These are phyloP conservation scores for Dromiciops gliroides DNA, from an alignment of 2,113 vertebrate species.

Conservation along the genomic window DNA sequence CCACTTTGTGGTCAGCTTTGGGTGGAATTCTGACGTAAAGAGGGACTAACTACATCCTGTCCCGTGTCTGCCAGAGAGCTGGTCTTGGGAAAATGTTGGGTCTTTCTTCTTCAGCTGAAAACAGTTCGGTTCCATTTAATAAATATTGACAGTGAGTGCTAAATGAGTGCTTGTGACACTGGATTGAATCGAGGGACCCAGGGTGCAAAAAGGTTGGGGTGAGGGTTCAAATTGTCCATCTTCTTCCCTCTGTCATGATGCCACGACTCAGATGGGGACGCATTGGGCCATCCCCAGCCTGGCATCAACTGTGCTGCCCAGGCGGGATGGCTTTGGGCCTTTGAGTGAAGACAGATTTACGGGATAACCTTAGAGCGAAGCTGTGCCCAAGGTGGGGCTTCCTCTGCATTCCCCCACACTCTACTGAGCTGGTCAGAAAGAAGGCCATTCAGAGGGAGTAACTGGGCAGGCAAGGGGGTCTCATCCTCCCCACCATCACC, in stretches of 20 bases:
- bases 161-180: neutral
- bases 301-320: neutral
- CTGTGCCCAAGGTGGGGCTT: neutral
- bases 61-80: neutral
- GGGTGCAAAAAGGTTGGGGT: too few relatives aligned
- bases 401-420: neutral
- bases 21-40: neutral
- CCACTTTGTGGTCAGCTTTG: too few relatives aligned
- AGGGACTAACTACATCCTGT: neutral
- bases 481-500: neutral
- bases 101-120: too few relatives aligned
- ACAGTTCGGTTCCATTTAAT: neutral
- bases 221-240: too few relatives aligned
- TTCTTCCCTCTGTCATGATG: neutral
- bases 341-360: neutral
- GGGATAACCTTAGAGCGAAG: neutral
- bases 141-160: neutral
- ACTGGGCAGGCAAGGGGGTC: neutral
- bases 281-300: too few relatives aligned
- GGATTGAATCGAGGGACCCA: neutral
- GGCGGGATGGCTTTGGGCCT: neutral
- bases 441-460: neutral
- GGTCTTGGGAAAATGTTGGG: too few relatives aligned
- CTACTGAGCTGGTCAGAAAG: neutral
- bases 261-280: neutral